Evolutionary conservation across 2,797 vertebrate species (phyloP), one percentile per base, ranked within the genome.

Genomic region (Euthynnus affinis): DNA sequence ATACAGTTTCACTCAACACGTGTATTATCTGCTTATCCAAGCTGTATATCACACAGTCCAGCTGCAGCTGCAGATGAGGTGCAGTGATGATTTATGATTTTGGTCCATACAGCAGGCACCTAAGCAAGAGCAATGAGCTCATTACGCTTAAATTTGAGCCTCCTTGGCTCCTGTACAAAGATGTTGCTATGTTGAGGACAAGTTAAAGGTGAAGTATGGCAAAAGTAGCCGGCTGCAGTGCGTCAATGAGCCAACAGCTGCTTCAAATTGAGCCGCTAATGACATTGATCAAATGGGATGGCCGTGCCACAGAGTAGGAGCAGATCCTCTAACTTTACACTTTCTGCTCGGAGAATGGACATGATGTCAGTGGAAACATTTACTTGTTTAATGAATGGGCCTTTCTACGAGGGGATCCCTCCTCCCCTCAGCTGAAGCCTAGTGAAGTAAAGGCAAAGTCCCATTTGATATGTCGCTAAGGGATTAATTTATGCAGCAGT

Each of bases 321-420:
- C 64, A 69, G 84, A 88, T 77, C 78, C 59, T 72, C 66, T 52
- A 15, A 78, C 74, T 88, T 85, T 78, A 85, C 71, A 75, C 80
- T 81, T 55, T 66, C 62, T 57, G 60, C 37, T 62, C 78, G 71
- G 60, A 75, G 55, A 69, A 20, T 81, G 81, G 65, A 83, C 74
- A 83, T 91, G 89, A 92, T 82, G 89, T 92, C 91, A 92, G 74
- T 91, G 90, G 84, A 91, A 92, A 92, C 63, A 80, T 70, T 90
- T 80, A 78, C 65, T 37, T 44, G 68, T 79, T 77, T 78, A 83
- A 85, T 87, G 76, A 90, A 85, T 49, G 69, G 56, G 46, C 48
- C 75, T 65, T 57, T 70, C 66, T 74, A 2, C 67, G 44, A 48
- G 64, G 53, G 20, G 55, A 20, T n/a, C 57, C 69, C 62, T 49